Conservation (phyloP, 2,113 vertebrate species). For the Cyprinodon brontotheroides region DNA sequence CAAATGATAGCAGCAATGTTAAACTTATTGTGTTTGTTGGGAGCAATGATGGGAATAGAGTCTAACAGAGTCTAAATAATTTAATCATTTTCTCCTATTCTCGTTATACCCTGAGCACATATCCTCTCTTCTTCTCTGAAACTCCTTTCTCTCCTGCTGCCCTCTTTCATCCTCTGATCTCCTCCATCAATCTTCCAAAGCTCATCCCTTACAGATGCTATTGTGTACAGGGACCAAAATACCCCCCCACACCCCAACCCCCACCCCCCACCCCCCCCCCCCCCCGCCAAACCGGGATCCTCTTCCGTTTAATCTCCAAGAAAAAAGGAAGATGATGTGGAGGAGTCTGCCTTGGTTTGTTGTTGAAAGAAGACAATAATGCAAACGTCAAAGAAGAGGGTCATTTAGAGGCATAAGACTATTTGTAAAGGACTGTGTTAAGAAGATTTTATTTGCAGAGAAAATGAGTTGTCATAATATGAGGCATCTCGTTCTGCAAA, state of each 20-base stretch:
- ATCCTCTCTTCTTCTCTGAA: constrained; percentile 3
- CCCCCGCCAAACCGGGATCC: constrained; percentile 20
- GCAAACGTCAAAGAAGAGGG: constrained; percentile 9
- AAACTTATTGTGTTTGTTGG: neutral
- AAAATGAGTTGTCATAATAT: constrained; percentile 5
- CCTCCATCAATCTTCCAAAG: constrained; percentile 16
- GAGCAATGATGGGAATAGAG: neutral
- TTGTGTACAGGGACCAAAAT: constrained; percentile 42
- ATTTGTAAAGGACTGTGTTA: constrained; percentile 32
- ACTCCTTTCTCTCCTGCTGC: neutral
- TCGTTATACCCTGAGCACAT: neutral
- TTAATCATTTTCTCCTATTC: neutral
- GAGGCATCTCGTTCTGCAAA: constrained; percentile 11
- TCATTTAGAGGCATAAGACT: constrained; percentile 17
- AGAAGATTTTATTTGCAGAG: constrained; percentile 31
- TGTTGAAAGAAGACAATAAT: constrained; percentile 39
- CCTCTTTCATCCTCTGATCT: constrained; percentile 10
- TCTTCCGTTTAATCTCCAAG: constrained; percentile 59
- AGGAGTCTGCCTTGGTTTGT: constrained; percentile 1
- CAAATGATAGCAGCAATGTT: neutral
- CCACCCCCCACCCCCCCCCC: neutral
- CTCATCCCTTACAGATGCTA: neutral
- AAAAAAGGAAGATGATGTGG: constrained; percentile 32
- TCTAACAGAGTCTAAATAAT: neutral
- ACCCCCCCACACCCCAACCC: no score